These are phyloP conservation scores for Cantharis flavilabris DNA, from an alignment of 2,888 invertebrate genomes.

Conservation along the genomic window DNA sequence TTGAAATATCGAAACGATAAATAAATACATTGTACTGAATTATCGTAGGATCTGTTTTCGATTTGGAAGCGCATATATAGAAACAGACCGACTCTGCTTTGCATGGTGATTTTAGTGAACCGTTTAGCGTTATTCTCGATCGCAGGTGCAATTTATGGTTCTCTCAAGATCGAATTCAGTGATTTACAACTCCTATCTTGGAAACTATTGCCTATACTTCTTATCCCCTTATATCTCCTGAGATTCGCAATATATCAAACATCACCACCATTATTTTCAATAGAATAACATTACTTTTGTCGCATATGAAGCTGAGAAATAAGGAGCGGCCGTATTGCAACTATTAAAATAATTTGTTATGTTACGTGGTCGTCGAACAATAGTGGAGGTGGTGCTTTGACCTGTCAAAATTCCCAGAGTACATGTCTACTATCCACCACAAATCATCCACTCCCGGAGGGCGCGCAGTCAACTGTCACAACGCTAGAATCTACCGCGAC, in stretches of 20 bases:
- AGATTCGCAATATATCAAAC: slow-evolving; percentile 54
- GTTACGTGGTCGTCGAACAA: slow-evolving; percentile 1
- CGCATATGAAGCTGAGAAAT: slow-evolving; percentile 37
- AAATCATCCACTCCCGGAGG: slow-evolving; percentile 49
- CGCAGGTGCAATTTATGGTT: slow-evolving; percentile 57
- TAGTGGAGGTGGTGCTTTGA: slow-evolving; percentile 37
- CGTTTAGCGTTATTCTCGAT: slow-evolving; percentile 52
- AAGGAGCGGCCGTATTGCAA: slow-evolving; percentile 20
- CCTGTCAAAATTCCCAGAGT: slow-evolving; percentile 37
- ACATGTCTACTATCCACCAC: slow-evolving; percentile 42
- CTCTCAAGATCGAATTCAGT: slow-evolving; percentile 56
- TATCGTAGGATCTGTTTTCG: slow-evolving; percentile 49
- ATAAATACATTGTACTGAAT: slow-evolving; percentile 51
- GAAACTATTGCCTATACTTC: slow-evolving; percentile 56
- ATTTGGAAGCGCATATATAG: slow-evolving; percentile 40
- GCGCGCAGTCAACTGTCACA: slow-evolving; percentile 53
- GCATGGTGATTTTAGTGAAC: slow-evolving; percentile 47
- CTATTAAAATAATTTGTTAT: slow-evolving; percentile 17
- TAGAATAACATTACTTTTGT: slow-evolving; percentile 52
- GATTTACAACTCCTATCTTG: slow-evolving; percentile 56
- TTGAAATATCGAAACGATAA: slow-evolving; percentile 48
- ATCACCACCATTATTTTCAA: slow-evolving; percentile 48
- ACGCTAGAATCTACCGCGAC: slow-evolving; percentile 53
- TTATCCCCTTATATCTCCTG: slow-evolving; percentile 53
- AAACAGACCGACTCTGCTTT: slow-evolving; percentile 44